Percentiles rank a stretch among this genome's conserved stretches.
Evolutionary conservation across 1,140 invertebrate species (phyloP).

Genomic region (Notospermus geniculatus): DNA sequence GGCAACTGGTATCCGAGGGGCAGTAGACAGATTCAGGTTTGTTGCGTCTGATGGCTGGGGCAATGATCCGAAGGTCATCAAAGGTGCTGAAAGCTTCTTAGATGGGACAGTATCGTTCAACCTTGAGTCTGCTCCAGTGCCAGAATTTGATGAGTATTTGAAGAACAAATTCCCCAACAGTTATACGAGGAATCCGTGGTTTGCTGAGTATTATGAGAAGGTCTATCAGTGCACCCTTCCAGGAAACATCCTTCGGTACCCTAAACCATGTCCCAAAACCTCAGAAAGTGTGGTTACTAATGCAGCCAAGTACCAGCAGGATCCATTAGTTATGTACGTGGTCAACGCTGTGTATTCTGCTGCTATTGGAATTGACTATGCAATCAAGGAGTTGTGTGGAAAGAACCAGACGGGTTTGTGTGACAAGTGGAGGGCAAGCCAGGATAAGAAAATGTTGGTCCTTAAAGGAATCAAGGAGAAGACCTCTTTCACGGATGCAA

Average conservation of each 20-base stretch:
- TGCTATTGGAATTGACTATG: slow-evolving; percentile 32
- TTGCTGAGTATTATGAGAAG: slow-evolving; percentile 41
- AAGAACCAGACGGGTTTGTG: slow-evolving; percentile 18
- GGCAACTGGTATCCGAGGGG: slow-evolving; percentile 3
- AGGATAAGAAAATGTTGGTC: slow-evolving; percentile 35
- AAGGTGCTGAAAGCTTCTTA: neutral
- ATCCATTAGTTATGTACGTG: slow-evolving; percentile 36
- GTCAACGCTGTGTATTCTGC: slow-evolving; percentile 47
- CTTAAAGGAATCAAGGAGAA: slow-evolving; percentile 31
- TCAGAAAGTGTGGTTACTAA: slow-evolving; percentile 25
- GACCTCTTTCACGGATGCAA: slow-evolving; percentile 37
- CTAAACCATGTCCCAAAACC: slow-evolving; percentile 23
- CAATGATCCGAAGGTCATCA: neutral
- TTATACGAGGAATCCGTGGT: slow-evolving; percentile 26
- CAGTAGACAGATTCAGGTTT: slow-evolving; percentile 56
- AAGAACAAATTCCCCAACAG: slow-evolving; percentile 1
- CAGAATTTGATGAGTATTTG: slow-evolving; percentile 26
- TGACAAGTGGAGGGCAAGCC: slow-evolving; percentile 6
- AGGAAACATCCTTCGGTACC: slow-evolving; percentile 38
- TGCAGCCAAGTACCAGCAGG: slow-evolving; percentile 23
- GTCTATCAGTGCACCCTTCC: slow-evolving; percentile 33
- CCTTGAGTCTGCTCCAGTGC: slow-evolving; percentile 25
- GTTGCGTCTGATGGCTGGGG: slow-evolving; percentile 16
- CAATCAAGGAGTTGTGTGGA: slow-evolving; percentile 39
- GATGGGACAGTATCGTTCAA: neutral